Evolutionary conservation across 2,797 vertebrate species (phyloP).

Genomic region (Xenopus petersii): DNA sequence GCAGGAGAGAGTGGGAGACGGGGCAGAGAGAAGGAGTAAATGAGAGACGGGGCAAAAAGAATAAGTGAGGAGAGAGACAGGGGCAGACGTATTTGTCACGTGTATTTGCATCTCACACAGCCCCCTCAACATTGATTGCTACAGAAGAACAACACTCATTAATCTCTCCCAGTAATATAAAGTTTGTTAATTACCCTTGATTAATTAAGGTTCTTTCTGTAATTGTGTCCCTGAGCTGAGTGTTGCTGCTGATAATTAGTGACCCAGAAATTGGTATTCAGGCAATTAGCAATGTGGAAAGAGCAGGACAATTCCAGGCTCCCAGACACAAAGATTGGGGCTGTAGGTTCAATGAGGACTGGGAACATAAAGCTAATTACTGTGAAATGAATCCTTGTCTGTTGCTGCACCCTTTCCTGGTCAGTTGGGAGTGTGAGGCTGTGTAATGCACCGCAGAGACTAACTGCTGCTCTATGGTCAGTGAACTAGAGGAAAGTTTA

Average conservation of each 20-base stretch:
- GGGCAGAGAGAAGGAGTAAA: no score
- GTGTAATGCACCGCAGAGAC: no score
- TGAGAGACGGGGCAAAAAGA: no score
- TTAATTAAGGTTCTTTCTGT: constrained; percentile 76
- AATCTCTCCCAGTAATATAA: constrained; percentile 54
- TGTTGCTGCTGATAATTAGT: constrained; percentile 64
- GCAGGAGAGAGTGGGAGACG: no score
- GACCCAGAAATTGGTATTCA: constrained; percentile 68
- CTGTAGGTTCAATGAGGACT: constrained; percentile 21
- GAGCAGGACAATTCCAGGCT: constrained; percentile 41
- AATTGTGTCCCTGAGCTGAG: constrained; percentile 71
- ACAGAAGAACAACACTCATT: constrained; percentile 66
- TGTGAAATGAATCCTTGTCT: constrained; percentile 27
- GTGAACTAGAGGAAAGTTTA: no score
- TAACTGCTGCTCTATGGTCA: no score
- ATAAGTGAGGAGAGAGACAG: no score
- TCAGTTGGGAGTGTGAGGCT: background rate
- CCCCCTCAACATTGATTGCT: constrained; percentile 55
- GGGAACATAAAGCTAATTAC: constrained; percentile 25
- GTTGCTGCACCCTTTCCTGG: constrained; percentile 17
- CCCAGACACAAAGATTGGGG: constrained; percentile 7
- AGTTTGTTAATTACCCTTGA: constrained; percentile 73
- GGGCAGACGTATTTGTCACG: no score
- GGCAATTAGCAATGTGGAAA: constrained; percentile 64
- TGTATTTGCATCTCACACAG: background rate